Base-by-base conservation (phyloP, 2,797 vertebrate species). In the Sebastes oblongus region DNA sequence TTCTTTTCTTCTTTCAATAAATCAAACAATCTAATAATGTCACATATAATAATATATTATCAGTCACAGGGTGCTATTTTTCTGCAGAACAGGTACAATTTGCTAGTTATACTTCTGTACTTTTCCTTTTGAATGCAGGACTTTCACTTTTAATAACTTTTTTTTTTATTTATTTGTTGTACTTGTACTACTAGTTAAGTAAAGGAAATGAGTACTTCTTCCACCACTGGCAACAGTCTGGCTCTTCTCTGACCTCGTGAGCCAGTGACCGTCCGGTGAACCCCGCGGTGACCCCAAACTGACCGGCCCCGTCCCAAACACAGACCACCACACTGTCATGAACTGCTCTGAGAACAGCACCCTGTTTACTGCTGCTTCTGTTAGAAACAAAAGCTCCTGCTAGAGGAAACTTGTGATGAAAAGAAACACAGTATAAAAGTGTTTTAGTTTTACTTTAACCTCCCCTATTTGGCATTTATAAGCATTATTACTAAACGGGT, bases 251-350 rank as follows among this genome's bases (percentile, higher is more conserved):
- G 93, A 86, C 82, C 90, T 89, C 94, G 92, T 95, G 95, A 95
- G 94, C 95, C 80, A 74, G 92, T 96, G 96, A 97, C 97, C 96
- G 94, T 94, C 91, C 93, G 78, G 70, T 97, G 97, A 98, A 96
- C 97, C 94, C 95, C 95, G 67, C 87, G 64, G 78, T 95, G 96
- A 97, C 96, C 97, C 93, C 91, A 64, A 81, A 91, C 88, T 84
- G 91, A 94, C 93, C 92, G 91, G 88, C 93, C 92, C 42, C 32
- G 66, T 74, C 83, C 84, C 85, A 82, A 87, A 91, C 80, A 62
- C 88, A 86, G 84, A 87, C 70, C 94, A 94, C 83, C 94, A 92
- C 81, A 25, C 81, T 30, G 78, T 18, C 75, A 52, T 3, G 39
- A 42, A 46, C 59, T 14, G 80, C 66, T 32, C 56, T 56, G 75